Conservation (phyloP, 2,888 invertebrate species). For the Conchocele bisecta region DNA sequence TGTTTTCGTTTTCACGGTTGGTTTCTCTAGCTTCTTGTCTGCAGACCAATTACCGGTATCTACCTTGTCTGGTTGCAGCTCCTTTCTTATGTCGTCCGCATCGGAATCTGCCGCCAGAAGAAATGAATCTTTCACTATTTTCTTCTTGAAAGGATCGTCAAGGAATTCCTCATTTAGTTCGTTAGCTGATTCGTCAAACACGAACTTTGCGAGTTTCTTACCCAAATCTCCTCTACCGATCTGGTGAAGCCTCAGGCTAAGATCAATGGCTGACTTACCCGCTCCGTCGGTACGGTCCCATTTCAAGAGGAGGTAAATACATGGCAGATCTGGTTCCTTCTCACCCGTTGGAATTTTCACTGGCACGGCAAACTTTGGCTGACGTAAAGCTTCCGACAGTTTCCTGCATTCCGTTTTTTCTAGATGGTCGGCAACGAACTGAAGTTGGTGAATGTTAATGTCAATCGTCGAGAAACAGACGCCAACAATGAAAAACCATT, state of each 20-base stretch:
- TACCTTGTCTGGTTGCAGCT: background rate
- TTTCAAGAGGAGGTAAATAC: conserved; percentile 63
- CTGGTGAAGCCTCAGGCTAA: conserved; percentile 71
- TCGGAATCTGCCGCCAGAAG: conserved; percentile 48
- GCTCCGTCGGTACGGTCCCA: conserved; percentile 70
- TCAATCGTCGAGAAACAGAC: conserved; percentile 57
- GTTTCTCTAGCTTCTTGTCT: background rate
- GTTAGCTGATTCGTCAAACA: conserved; percentile 68
- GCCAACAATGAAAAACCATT: too few relatives aligned
- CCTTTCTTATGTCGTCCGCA: background rate
- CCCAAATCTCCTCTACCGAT: conserved; percentile 70
- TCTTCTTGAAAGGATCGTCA: conserved; percentile 65
- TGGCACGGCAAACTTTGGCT: conserved; percentile 32
- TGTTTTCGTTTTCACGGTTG: too few relatives aligned
- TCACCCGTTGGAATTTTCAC: conserved; percentile 20
- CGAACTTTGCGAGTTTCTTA: conserved; percentile 65
- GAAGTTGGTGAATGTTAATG: conserved; percentile 74
- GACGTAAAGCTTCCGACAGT: conserved; percentile 65
- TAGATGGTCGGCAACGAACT: conserved; percentile 74
- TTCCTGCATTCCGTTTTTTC: conserved; percentile 64
- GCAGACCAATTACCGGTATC: background rate
- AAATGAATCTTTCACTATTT: conserved; percentile 56
- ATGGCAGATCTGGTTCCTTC: conserved; percentile 57
- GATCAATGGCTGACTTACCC: conserved; percentile 70
- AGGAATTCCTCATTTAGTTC: conserved; percentile 62